Conservation (phyloP, 2,113 vertebrate species). For the Beaufortia kweichowensis region DNA sequence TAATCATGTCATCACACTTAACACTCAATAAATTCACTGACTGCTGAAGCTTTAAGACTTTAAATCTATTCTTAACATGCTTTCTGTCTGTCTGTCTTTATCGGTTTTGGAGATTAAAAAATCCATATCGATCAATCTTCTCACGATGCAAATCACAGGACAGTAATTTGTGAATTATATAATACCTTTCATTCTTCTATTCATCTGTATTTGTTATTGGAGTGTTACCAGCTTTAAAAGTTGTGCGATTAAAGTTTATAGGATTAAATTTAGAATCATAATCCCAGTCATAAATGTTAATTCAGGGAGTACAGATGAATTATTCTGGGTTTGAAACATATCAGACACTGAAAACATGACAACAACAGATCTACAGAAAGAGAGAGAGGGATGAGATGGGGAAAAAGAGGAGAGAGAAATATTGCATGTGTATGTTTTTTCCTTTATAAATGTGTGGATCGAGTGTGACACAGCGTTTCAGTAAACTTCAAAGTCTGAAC, state of each 20-base stretch:
- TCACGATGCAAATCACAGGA: too few relatives aligned
- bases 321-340: background rate
- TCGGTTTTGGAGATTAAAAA: background rate
- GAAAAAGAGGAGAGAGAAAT: too few relatives aligned
- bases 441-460: too few relatives aligned
- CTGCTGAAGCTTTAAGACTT: background rate
- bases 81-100: background rate
- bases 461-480: too few relatives aligned
- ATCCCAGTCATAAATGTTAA: background rate
- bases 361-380: constrained; percentile 22
- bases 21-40: constrained; percentile 1
- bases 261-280: too few relatives aligned
- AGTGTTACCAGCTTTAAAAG: too few relatives aligned
- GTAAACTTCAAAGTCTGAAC: background rate
- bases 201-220: too few relatives aligned
- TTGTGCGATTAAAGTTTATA: too few relatives aligned
- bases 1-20: background rate
- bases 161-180: too few relatives aligned
- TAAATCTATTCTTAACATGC: background rate
- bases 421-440: too few relatives aligned
- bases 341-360: constrained; percentile 32
- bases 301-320: background rate
- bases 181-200: too few relatives aligned
- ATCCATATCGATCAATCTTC: too few relatives aligned
- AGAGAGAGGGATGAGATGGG: background rate